phyloP scores from a whole-genome alignment of 2,888 invertebrate species.

The Ctena decussata region DNA sequence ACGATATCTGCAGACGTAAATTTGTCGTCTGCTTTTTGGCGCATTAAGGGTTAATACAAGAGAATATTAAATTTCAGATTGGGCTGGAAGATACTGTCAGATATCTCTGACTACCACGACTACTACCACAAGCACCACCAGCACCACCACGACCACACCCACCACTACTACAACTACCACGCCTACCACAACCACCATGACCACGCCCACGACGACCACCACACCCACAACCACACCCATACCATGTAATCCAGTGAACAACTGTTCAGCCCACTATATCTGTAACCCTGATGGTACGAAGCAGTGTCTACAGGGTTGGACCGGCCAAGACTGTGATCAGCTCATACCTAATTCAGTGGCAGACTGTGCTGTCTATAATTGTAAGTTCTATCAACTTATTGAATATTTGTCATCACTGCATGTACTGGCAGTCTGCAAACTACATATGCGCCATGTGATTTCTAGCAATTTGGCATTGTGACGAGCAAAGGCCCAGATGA shows the following conservation, averaged over 20 bases:
- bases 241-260: constrained; percentile 15
- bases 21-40: too few relatives aligned
- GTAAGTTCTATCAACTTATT: too few relatives aligned
- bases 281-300: constrained; percentile 30
- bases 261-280: constrained; percentile 29
- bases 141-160: constrained; percentile 3
- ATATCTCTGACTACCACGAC: constrained; percentile 11
- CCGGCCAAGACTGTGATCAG: constrained; percentile 28
- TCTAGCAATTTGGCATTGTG: too few relatives aligned
- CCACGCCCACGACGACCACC: background rate
- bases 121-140: constrained; percentile 6
- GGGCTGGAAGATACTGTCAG: background rate
- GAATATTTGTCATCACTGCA: too few relatives aligned
- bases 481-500: too few relatives aligned
- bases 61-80: constrained; percentile 5
- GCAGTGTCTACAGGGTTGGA: constrained; percentile 35
- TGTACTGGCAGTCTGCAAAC: too few relatives aligned
- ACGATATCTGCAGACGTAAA: too few relatives aligned
- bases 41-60: too few relatives aligned
- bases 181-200: background rate
- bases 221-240: constrained; percentile 4
- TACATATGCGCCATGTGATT: too few relatives aligned
- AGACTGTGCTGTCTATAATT: constrained; percentile 28
- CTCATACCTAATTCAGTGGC: constrained; percentile 22
- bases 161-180: constrained; percentile 15